A percentile compares a stretch with the other conserved stretches of the same genome.
Conservation (phyloP, 1,140 invertebrate species). For the Philotrypesis tridentata region DNA sequence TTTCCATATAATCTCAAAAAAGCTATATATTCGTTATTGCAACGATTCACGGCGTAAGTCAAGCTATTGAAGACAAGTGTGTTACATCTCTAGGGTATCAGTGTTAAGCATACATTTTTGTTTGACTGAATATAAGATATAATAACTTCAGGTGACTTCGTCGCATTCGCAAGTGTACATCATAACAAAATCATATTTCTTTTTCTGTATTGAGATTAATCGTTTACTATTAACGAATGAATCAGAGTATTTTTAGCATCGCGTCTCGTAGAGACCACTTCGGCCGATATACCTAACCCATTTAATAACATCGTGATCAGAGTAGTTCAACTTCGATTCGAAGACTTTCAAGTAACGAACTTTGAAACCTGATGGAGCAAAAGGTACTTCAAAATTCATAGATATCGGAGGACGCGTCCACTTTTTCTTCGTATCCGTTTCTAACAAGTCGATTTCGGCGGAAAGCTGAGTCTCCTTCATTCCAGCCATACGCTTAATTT, state of each 20-base stretch:
- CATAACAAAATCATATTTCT: constrained; percentile 47
- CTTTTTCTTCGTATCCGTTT: constrained; percentile 99
- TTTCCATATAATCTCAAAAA: constrained; percentile 34
- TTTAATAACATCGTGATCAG: constrained; percentile 99
- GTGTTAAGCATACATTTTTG: constrained; percentile 45
- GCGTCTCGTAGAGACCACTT: constrained; percentile 98
- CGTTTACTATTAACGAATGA: constrained; percentile 54
- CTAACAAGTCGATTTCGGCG: constrained; percentile 99
- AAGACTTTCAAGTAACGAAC: constrained; percentile 99
- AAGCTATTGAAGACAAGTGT: constrained; percentile 34
- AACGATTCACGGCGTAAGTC: constrained; percentile 4
- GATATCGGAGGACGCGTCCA: constrained; percentile 99
- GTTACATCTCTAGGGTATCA: constrained; percentile 42
- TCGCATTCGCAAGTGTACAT: constrained; percentile 38
- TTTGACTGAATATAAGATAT: constrained; percentile 38
- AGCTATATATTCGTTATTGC: constrained; percentile 15
- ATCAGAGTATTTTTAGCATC: constrained; percentile 84
- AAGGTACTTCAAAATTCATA: constrained; percentile 99
- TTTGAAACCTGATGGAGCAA: constrained; percentile 98
- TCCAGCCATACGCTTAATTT: constrained; percentile 99
- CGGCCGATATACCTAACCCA: constrained; percentile 99
- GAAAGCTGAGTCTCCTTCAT: constrained; percentile 99
- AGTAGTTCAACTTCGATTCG: constrained; percentile 99
- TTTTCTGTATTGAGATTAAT: constrained; percentile 61
- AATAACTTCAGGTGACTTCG: constrained; percentile 27